These are phyloP conservation scores for Lacerta viridis DNA, from an alignment of 2,797 vertebrate species.

Conservation along the genomic window DNA sequence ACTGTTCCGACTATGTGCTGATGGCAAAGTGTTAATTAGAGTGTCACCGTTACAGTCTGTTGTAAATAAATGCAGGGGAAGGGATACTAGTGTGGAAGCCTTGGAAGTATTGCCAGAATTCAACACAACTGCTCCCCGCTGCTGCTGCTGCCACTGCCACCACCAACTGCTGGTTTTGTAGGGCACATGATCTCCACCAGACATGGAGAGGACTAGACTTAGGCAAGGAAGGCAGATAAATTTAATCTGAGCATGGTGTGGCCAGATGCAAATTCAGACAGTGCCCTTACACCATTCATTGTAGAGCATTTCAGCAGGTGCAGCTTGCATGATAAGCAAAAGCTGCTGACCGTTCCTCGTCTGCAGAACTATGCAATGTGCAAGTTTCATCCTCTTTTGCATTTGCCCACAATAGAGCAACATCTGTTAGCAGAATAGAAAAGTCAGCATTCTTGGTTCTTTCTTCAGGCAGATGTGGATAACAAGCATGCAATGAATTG, in stretches of 20 bases:
- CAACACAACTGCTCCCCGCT: neutral
- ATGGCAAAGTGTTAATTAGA: conserved; percentile 40
- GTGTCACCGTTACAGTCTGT: conserved; percentile 19
- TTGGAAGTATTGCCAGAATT: conserved; percentile 22
- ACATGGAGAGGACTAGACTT: neutral
- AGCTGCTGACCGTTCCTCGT: no score
- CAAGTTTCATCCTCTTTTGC: no score
- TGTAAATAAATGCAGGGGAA: conserved; percentile 27
- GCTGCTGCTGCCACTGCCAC: neutral
- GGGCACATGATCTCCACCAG: neutral
- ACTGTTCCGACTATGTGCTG: conserved; percentile 31
- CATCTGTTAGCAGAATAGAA: neutral
- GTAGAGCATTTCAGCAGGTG: neutral
- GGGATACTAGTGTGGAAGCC: conserved; percentile 3
- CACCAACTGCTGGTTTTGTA: neutral
- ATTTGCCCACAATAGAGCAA: neutral
- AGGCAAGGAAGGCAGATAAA: neutral
- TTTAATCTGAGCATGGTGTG: neutral
- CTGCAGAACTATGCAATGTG: no score
- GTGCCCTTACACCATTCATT: neutral
- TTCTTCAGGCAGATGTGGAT: neutral
- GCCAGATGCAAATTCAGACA: neutral
- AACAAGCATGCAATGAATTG: neutral
- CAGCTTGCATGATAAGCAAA: neutral
- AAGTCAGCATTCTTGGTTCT: neutral